Conservation (phyloP, 2,113 vertebrate genomes). For the Tachycineta bicolor region DNA sequence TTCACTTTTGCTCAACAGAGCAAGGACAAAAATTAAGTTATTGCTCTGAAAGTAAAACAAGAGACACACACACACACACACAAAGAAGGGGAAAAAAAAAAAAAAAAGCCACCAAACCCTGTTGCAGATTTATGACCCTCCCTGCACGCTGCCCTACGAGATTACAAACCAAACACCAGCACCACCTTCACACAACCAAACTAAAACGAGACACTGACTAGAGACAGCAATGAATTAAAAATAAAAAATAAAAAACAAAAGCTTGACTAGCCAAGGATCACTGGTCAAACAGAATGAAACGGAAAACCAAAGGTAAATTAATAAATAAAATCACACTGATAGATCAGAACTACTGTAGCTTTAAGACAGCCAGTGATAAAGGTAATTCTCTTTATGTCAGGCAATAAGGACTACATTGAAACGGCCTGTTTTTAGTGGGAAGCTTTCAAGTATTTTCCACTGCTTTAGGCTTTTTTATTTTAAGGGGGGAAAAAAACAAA, state of each 20-base stretch:
- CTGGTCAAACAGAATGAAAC: not conserved
- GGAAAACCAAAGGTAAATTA: not conserved
- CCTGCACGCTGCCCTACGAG: not conserved
- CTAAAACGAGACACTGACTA: not conserved
- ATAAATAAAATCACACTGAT: not conserved
- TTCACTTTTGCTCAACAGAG: not conserved
- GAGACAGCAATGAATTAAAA: not conserved
- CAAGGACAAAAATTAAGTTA: not conserved
- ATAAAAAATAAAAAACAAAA: not conserved
- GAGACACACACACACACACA: not conserved
- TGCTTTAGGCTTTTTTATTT: not conserved
- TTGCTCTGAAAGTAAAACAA: not conserved
- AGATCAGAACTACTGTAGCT: not conserved
- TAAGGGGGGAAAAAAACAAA: no score
- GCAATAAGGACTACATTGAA: not conserved
- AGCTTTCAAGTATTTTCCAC: conserved; percentile 30
- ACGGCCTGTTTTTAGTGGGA: not conserved
- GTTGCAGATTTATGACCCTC: not conserved
- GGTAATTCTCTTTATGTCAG: not conserved
- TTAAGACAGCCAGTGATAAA: not conserved
- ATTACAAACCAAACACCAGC: not conserved
- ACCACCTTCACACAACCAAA: not conserved
- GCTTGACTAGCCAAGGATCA: not conserved
- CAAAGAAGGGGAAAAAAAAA: not conserved
- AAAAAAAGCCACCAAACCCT: not conserved